Conservation (phyloP, 2,797 vertebrate species). For the Notoglanidium macrostoma region DNA sequence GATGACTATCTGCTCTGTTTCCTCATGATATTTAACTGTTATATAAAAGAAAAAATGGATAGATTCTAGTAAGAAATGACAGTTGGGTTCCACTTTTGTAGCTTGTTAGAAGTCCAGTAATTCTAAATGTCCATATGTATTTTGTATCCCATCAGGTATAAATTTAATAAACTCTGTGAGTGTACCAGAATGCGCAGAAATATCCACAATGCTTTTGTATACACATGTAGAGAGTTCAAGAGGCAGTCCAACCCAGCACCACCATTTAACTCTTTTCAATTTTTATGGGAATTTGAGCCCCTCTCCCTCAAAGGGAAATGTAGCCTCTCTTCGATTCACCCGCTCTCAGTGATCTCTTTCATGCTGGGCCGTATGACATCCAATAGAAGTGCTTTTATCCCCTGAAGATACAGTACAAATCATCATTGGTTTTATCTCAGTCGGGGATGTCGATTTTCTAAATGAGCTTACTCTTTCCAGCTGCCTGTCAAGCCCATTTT, state of each 20-base stretch:
- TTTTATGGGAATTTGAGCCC: constrained; percentile 63
- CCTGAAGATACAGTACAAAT: constrained; percentile 94
- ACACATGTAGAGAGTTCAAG: constrained; percentile 24
- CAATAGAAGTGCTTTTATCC: constrained; percentile 90
- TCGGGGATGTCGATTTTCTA: constrained; percentile 92
- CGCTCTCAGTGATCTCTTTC: constrained; percentile 65
- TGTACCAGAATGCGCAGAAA: background rate
- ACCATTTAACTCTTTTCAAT: constrained; percentile 65
- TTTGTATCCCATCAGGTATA: background rate
- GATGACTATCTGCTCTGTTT: background rate
- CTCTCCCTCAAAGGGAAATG: constrained; percentile 59
- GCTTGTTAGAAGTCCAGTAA: background rate
- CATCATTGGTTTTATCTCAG: constrained; percentile 95
- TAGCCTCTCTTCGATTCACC: constrained; percentile 52
- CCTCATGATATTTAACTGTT: background rate
- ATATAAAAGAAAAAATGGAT: background rate
- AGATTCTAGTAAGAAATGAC: background rate
- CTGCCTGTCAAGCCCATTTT: constrained; percentile 83
- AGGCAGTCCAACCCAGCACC: constrained; percentile 49
- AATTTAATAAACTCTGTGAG: background rate
- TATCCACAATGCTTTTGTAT: background rate
- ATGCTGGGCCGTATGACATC: constrained; percentile 74
- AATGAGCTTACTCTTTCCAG: constrained; percentile 88
- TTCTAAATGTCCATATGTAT: background rate
- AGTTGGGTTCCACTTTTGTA: background rate